phyloP scores from a whole-genome alignment of 1,140 invertebrate genomes.

The Aphaenogaster floridana region DNA sequence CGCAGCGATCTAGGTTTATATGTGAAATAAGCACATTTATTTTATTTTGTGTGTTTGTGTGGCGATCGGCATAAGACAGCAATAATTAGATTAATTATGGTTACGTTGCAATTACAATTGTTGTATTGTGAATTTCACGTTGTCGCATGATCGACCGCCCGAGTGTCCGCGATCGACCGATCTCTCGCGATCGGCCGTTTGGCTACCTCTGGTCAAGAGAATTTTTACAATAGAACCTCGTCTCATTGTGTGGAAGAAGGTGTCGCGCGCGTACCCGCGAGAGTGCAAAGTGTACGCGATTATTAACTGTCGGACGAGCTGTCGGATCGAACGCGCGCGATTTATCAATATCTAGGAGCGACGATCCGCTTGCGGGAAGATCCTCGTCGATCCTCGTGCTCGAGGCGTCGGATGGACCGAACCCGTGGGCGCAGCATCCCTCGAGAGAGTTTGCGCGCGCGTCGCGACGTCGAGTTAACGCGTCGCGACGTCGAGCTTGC shows the following conservation, averaged over 20 bases:
- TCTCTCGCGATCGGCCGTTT: too few species aligned
- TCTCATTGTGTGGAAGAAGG: not conserved
- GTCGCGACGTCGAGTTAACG: not conserved
- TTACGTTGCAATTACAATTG: too few species aligned
- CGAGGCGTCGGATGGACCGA: constrained; percentile 48
- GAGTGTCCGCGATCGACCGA: too few species aligned
- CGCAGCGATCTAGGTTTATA: too few species aligned
- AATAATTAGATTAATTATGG: too few species aligned
- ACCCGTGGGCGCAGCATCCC: not conserved
- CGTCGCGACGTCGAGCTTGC: constrained; percentile 16
- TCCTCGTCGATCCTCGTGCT: not conserved
- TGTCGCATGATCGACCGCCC: too few species aligned
- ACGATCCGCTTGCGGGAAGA: not conserved
- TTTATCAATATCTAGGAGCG: not conserved
- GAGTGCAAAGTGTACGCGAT: constrained; percentile 1
- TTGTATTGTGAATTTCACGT: too few species aligned
- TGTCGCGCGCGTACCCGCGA: not conserved
- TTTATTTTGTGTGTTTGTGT: too few species aligned
- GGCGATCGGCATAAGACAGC: too few species aligned
- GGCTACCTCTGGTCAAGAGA: too few species aligned
- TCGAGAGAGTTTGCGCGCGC: constrained; percentile 15
- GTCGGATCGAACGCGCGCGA: not conserved
- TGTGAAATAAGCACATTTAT: too few species aligned
- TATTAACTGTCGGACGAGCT: not conserved
- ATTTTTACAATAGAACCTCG: too few species aligned